Evolutionary conservation across 2,113 vertebrate genomes (phyloP).

Genomic region (Pogona vitticeps): DNA sequence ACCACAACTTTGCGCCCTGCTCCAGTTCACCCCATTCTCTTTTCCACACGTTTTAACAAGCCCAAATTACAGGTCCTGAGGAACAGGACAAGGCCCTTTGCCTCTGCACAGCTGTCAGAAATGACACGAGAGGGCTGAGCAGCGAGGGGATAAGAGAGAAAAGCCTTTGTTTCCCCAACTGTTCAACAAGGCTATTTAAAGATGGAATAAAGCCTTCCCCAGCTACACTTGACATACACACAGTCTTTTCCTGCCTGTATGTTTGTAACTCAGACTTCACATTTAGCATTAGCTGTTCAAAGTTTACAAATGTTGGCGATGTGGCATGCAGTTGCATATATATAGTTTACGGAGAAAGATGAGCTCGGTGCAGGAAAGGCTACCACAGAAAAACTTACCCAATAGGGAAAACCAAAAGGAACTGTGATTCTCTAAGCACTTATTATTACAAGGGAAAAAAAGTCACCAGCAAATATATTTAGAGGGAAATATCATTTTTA

Average conservation of each 20-base stretch:
- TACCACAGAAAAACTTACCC: neutral
- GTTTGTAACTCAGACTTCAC: neutral
- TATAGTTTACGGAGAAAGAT: neutral
- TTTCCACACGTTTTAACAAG: slow-evolving; percentile 52
- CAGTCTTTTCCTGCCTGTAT: neutral
- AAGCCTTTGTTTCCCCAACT: neutral
- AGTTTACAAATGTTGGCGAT: too few species aligned
- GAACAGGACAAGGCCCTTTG: neutral
- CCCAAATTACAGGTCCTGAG: slow-evolving; percentile 49
- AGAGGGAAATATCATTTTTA: too few species aligned
- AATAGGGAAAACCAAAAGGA: neutral
- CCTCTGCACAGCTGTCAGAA: neutral
- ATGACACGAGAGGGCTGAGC: slow-evolving; percentile 1
- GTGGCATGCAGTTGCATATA: neutral
- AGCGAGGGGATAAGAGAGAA: neutral
- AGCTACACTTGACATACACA: neutral
- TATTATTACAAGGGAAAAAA: neutral
- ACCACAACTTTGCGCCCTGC: neutral
- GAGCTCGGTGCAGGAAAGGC: neutral
- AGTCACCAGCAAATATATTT: neutral
- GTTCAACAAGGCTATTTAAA: neutral
- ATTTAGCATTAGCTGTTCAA: neutral
- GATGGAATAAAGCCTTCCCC: neutral
- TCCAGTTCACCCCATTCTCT: neutral
- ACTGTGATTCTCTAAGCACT: neutral